A percentile compares a stretch with the other conserved stretches of the same genome.
Conservation (phyloP, 2,797 vertebrate genomes). For the Lindbergichthys nudifrons region DNA sequence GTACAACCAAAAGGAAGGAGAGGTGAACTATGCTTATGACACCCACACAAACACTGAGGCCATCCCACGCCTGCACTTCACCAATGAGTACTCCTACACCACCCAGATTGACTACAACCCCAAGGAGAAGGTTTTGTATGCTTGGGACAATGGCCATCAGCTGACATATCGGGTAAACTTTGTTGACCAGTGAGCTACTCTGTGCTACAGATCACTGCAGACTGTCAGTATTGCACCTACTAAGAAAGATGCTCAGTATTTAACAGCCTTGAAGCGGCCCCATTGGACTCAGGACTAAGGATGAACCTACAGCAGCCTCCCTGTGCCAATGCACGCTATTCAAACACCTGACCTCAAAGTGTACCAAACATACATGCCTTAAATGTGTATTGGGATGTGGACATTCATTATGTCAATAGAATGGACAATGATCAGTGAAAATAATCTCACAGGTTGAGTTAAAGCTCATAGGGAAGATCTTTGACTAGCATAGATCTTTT, state of each 20-base stretch:
- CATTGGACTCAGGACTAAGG: constrained; percentile 60
- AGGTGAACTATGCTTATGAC: constrained; percentile 94
- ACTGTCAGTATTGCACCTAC: constrained; percentile 28
- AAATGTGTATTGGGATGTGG: constrained; percentile 37
- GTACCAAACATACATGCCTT: constrained; percentile 46
- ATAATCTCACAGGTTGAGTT: constrained; percentile 65
- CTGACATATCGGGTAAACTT: constrained; percentile 92
- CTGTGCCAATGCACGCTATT: constrained; percentile 54
- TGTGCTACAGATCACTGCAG: constrained; percentile 32
- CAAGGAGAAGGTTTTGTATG: constrained; percentile 94
- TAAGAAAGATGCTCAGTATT: constrained; percentile 48
- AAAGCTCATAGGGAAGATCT: constrained; percentile 22
- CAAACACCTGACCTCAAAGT: constrained; percentile 65
- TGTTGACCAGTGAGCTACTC: constrained; percentile 86
- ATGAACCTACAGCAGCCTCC: constrained; percentile 52
- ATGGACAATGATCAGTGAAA: constrained; percentile 23
- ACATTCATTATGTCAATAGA: constrained; percentile 40
- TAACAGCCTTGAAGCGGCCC: constrained; percentile 57
- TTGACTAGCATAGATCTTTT: constrained; percentile 22
- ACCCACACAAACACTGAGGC: constrained; percentile 95
- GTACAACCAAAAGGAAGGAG: constrained; percentile 92
- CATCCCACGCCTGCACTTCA: constrained; percentile 90
- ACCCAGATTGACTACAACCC: constrained; percentile 99
- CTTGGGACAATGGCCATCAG: constrained; percentile 98
- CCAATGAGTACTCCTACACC: constrained; percentile 91